Evolutionary conservation across 2,113 vertebrate genomes (phyloP).

Genomic region (Benitochromis conjunctus): DNA sequence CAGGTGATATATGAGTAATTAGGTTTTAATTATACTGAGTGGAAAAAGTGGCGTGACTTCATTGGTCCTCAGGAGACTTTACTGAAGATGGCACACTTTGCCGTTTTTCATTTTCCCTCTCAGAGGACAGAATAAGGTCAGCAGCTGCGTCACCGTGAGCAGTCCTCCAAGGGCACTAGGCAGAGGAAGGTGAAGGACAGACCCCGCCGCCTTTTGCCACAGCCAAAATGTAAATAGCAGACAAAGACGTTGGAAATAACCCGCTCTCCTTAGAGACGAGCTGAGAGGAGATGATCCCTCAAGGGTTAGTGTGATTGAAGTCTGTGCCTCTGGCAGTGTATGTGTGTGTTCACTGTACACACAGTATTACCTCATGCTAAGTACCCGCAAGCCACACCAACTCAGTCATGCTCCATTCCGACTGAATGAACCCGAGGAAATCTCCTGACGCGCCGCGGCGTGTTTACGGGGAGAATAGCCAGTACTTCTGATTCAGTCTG

Average conservation of each 20-base stretch:
- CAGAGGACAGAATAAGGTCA: conserved; percentile 9
- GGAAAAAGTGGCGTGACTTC: background rate
- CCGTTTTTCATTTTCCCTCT: background rate
- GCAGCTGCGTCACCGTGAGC: background rate
- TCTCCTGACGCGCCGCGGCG: conserved; percentile 27
- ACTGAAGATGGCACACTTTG: background rate
- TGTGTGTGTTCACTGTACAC: conserved; percentile 5
- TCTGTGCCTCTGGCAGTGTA: background rate
- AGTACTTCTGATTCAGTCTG: background rate
- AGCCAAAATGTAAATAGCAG: conserved; percentile 13
- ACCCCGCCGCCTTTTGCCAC: background rate
- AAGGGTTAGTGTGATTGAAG: conserved; percentile 3
- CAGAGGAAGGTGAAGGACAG: conserved; percentile 16
- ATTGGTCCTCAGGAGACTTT: background rate
- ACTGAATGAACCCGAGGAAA: conserved; percentile 40
- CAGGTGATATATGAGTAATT: background rate
- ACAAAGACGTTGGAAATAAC: conserved; percentile 21
- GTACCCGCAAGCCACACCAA: conserved; percentile 25
- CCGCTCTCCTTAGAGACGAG: background rate
- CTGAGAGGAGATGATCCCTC: conserved; percentile 19
- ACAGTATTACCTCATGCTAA: conserved; percentile 10
- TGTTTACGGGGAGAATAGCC: background rate
- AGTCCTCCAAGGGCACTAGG: conserved; percentile 23
- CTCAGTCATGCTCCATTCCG: conserved; percentile 15
- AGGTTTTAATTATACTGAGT: background rate